phyloP scores from a whole-genome alignment of 2,888 invertebrate species.

The Eupithecia abbreviata region DNA sequence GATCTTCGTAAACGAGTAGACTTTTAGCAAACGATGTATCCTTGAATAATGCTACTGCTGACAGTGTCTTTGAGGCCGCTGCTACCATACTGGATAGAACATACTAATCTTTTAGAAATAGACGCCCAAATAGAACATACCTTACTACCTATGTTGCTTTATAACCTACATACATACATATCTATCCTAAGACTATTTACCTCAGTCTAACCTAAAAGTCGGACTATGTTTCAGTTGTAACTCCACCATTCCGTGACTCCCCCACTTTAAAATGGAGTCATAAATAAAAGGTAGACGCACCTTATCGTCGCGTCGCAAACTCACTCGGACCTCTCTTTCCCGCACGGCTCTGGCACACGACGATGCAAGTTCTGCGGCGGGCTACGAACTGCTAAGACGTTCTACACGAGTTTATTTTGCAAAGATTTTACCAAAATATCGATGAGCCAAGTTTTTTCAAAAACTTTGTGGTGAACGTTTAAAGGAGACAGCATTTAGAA shows the following conservation, averaged over 20 bases:
- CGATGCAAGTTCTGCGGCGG: not conserved
- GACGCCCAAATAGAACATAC: too few species aligned
- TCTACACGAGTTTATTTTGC: not conserved
- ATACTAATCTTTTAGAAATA: too few species aligned
- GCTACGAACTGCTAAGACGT: not conserved
- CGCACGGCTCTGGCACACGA: constrained; percentile 7
- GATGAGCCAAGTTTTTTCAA: not conserved
- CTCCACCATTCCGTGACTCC: constrained; percentile 72
- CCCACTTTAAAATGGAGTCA: constrained; percentile 81
- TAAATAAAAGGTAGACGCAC: constrained; percentile 81
- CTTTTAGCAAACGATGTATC: not conserved
- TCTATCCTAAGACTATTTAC: not conserved
- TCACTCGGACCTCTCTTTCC: constrained; percentile 65
- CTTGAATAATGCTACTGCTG: not conserved
- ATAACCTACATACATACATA: not conserved
- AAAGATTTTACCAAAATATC: not conserved
- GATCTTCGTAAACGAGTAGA: not conserved
- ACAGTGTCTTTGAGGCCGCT: not conserved
- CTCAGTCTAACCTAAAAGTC: not conserved
- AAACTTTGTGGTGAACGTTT: not conserved
- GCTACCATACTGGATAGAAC: too few species aligned
- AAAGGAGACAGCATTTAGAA: not conserved
- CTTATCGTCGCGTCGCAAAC: constrained; percentile 64
- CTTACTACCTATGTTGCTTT: too few species aligned
- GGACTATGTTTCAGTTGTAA: not conserved